A percentile compares a stretch with the other conserved stretches of the same genome.
Evolutionary conservation across 2,113 vertebrate species (phyloP).

Genomic region (Cardinalis cardinalis): DNA sequence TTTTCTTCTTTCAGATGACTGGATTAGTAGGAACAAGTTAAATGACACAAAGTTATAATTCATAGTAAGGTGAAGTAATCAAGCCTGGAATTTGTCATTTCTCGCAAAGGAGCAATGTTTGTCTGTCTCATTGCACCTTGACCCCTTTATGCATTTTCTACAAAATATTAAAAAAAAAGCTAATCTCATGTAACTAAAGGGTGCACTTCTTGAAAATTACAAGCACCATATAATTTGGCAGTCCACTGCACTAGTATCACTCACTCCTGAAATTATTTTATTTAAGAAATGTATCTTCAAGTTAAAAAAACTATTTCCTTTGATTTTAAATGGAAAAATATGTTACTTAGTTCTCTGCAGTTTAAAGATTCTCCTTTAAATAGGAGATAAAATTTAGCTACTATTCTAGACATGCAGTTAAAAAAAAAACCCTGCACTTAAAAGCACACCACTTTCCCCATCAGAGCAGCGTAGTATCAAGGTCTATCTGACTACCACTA

Average conservation of each 20-base stretch:
- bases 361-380: background rate
- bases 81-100: background rate
- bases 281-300: background rate
- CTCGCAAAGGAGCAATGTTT: background rate
- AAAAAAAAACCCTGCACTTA: fast-evolving
- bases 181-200: background rate
- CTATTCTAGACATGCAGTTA: background rate
- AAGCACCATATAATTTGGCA: background rate
- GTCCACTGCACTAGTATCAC: background rate
- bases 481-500: background rate
- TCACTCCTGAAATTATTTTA: background rate
- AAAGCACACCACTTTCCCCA: background rate
- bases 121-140: background rate
- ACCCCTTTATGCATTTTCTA: background rate
- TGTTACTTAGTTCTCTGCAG: background rate
- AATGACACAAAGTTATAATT: background rate
- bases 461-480: fast-evolving
- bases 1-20: background rate
- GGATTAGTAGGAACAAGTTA: background rate
- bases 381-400: background rate
- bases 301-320: background rate
- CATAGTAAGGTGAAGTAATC: background rate
- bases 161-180: background rate
- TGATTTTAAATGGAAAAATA: background rate
- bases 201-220: background rate